A percentile compares a stretch with the other conserved stretches of the same genome.
phyloP scores from a whole-genome alignment of 2,113 vertebrate species.

The Lamprotornis superbus region DNA sequence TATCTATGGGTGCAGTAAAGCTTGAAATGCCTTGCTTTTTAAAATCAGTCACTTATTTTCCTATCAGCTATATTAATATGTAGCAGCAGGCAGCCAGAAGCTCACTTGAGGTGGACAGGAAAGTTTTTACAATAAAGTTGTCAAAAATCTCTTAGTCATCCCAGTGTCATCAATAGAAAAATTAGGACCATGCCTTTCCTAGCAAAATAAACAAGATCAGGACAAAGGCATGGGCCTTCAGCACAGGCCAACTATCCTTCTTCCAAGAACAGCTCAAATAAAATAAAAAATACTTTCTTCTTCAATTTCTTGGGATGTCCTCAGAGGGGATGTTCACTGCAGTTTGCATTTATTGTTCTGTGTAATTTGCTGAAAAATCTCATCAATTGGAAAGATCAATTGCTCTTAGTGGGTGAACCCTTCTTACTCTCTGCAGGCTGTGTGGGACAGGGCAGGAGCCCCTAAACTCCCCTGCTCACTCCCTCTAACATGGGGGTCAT shows the following conservation, averaged over 20 bases:
- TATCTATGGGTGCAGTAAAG: background rate
- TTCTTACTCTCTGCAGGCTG: background rate
- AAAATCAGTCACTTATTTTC: background rate
- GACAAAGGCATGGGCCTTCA: background rate
- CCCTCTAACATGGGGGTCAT: fast-evolving
- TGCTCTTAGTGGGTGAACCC: background rate
- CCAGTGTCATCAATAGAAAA: background rate
- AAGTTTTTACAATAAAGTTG: background rate
- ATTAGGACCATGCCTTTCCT: background rate
- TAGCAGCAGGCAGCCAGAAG: background rate
- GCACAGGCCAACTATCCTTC: background rate
- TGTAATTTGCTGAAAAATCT: background rate
- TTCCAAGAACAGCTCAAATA: background rate
- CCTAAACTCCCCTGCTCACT: background rate
- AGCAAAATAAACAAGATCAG: background rate
- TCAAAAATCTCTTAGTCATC: background rate
- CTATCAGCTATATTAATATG: background rate
- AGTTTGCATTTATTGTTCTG: background rate
- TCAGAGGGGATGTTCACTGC: background rate
- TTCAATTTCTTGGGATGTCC: background rate
- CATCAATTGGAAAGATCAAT: background rate
- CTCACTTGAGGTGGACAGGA: background rate
- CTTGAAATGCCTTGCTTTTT: background rate
- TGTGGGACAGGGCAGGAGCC: background rate
- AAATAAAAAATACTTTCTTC: background rate